Evolutionary conservation across 2,797 vertebrate genomes (phyloP).

Genomic region (Bovichtus diacanthus): DNA sequence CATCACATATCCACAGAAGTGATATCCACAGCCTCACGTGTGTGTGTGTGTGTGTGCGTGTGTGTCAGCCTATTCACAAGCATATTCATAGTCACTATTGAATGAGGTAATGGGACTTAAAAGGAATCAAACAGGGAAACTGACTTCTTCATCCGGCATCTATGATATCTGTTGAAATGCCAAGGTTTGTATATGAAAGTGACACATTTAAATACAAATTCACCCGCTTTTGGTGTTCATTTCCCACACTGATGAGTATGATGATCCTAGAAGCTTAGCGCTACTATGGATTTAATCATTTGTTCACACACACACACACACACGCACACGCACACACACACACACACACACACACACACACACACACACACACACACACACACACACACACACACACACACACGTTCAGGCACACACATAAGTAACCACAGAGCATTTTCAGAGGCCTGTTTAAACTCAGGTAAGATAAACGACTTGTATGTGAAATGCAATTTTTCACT

Average conservation of each 20-base stretch:
- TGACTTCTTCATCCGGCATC: not conserved
- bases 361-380: constrained; percentile 3
- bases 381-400: constrained; percentile 2
- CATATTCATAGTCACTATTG: not conserved
- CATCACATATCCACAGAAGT: constrained; percentile 32
- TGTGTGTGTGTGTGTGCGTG: not conserved
- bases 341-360: constrained; percentile 3
- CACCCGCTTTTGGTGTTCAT: constrained; percentile 38
- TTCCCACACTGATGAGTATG: constrained; percentile 30
- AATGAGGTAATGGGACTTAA: not conserved
- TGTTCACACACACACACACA: constrained; percentile 3
- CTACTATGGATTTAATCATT: constrained; percentile 38
- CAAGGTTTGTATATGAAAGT: not conserved
- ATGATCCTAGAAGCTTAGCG: constrained; percentile 32
- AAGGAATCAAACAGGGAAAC: not conserved
- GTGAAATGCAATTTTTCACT: constrained; percentile 52
- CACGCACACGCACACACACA: constrained; percentile 22
- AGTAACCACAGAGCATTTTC: constrained; percentile 21
- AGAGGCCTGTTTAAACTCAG: constrained; percentile 32
- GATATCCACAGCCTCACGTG: not conserved
- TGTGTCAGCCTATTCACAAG: not conserved
- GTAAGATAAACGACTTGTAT: constrained; percentile 45
- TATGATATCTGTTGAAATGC: not conserved
- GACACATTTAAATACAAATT: not conserved
- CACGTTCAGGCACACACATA: constrained; percentile 25